These are phyloP conservation scores for Whitmania pigra DNA, from an alignment of 1,140 invertebrate species.

Conservation along the genomic window DNA sequence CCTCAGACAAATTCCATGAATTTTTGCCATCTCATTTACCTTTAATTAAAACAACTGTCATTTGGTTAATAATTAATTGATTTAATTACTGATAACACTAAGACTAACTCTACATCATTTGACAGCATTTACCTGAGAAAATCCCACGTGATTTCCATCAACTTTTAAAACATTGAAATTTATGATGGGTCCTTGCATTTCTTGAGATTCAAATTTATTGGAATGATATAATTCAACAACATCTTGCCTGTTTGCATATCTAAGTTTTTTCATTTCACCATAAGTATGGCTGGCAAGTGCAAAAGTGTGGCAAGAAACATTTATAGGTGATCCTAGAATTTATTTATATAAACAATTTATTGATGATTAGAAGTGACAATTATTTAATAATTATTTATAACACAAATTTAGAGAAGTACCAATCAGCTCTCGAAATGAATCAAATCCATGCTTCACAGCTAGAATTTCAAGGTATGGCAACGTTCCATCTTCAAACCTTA, in stretches of 20 bases:
- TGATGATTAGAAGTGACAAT: not conserved
- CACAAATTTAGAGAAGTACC: not conserved
- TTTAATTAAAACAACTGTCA: conserved; percentile 38
- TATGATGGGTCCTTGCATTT: conserved; percentile 67
- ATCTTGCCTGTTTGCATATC: conserved; percentile 60
- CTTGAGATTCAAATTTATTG: conserved; percentile 51
- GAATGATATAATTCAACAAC: conserved; percentile 61
- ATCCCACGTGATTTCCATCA: conserved; percentile 69
- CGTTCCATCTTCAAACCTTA: conserved; percentile 87
- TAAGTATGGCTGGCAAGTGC: conserved; percentile 60
- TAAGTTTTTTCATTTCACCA: conserved; percentile 50
- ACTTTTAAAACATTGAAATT: conserved; percentile 72
- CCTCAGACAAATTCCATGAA: conserved; percentile 71
- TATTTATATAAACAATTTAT: not conserved
- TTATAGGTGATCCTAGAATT: conserved; percentile 51
- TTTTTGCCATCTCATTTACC: conserved; percentile 73
- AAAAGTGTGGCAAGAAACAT: conserved; percentile 62
- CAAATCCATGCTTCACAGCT: conserved; percentile 66
- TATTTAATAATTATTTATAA: not conserved
- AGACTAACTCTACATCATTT: not conserved
- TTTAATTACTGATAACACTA: conserved; percentile 2
- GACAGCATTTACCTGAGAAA: conserved; percentile 56
- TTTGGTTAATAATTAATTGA: not conserved
- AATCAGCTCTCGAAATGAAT: conserved; percentile 44
- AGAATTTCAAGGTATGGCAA: conserved; percentile 72